Evolutionary conservation across 2,113 vertebrate species (phyloP).

Genomic region (Prinia subflava): DNA sequence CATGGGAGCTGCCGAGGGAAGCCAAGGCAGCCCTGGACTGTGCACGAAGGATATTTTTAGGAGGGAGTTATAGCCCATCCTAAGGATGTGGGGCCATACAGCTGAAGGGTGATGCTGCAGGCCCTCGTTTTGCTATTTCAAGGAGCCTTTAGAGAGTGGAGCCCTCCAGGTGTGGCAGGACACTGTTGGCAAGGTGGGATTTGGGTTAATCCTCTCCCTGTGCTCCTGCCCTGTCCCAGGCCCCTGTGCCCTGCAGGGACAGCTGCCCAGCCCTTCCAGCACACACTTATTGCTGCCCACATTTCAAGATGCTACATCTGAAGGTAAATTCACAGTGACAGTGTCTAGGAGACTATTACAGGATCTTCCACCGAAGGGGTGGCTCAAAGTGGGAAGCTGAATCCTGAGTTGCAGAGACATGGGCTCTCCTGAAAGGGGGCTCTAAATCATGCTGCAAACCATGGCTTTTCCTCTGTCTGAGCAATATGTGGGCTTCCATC

Average conservation of each 20-base stretch:
- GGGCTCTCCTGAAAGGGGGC: not conserved
- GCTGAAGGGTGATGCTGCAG: not conserved
- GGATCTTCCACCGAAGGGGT: not conserved
- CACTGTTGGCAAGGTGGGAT: not conserved
- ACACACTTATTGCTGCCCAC: not conserved
- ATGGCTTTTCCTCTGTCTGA: not conserved
- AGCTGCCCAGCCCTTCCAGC: not conserved
- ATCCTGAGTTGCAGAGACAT: rapidly evolving
- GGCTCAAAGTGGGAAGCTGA: not conserved
- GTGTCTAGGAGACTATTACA: not conserved
- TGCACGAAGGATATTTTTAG: not conserved
- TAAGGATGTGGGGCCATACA: not conserved
- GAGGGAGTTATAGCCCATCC: not conserved
- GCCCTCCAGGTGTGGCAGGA: not conserved
- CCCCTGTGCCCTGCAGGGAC: not conserved
- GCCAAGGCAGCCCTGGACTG: not conserved
- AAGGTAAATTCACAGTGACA: not conserved
- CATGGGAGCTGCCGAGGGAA: rapidly evolving
- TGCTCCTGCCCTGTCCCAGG: not conserved
- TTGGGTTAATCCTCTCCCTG: rapidly evolving
- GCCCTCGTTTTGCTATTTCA: not conserved
- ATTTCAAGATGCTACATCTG: not conserved
- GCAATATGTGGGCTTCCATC: rapidly evolving
- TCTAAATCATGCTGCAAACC: not conserved
- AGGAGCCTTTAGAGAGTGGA: not conserved